Evolutionary conservation across 2,797 vertebrate genomes (phyloP).

Genomic region (Acomys russatus): DNA sequence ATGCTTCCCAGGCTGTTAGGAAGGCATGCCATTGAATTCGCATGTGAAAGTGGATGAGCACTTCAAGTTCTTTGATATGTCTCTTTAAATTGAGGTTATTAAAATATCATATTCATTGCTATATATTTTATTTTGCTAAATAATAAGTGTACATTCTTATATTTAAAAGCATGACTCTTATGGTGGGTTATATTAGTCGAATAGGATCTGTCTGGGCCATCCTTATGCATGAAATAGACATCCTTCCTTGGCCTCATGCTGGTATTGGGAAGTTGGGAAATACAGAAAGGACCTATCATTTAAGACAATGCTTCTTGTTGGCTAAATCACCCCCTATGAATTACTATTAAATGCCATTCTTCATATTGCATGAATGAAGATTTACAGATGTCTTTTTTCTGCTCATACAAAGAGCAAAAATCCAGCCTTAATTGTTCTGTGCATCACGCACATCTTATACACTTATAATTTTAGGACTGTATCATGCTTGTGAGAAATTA

Average conservation of each 20-base stretch:
- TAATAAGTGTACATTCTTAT: neutral
- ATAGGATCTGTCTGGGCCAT: neutral
- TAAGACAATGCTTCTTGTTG: neutral
- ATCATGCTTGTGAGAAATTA: no score
- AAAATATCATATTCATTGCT: neutral
- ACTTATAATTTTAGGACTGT: no score
- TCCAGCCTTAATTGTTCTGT: no score
- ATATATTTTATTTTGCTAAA: constrained; percentile 9
- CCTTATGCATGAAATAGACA: neutral
- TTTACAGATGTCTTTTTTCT: no score
- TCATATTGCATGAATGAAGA: no score
- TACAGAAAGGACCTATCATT: neutral
- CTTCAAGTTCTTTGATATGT: neutral
- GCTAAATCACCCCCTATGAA: no score
- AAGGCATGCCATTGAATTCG: neutral
- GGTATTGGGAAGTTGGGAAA: neutral
- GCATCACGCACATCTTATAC: no score
- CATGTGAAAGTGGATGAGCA: neutral
- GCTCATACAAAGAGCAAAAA: no score
- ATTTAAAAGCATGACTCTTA: neutral
- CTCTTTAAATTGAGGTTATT: constrained; percentile 11
- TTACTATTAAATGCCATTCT: no score
- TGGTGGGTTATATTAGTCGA: neutral
- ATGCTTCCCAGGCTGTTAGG: neutral
- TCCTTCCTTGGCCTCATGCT: neutral